phyloP scores from a whole-genome alignment of 2,888 invertebrate genomes.

The Drosophila ustulata region DNA sequence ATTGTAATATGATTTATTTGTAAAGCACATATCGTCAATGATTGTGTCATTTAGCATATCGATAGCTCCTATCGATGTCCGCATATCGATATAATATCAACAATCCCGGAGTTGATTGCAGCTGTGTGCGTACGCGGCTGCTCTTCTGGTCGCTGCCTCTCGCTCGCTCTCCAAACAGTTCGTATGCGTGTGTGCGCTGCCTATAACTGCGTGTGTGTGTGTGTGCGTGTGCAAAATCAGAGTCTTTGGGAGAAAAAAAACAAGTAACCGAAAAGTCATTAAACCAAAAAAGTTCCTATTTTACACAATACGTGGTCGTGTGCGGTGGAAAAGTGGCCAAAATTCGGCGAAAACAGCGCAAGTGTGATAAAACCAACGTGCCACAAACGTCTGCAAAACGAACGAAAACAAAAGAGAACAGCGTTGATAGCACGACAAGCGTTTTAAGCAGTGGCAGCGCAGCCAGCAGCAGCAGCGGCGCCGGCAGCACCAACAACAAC shows the following conservation, averaged over 20 bases:
- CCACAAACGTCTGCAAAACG: slow-evolving; percentile 69
- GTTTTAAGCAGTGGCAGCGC: slow-evolving; percentile 58
- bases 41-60: slow-evolving; percentile 11
- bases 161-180: slow-evolving; percentile 25
- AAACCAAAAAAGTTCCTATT: slow-evolving; percentile 59
- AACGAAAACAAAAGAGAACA: slow-evolving; percentile 75
- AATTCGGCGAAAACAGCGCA: slow-evolving; percentile 81
- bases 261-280: slow-evolving; percentile 45
- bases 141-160: slow-evolving; percentile 42
- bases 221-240: slow-evolving; percentile 63
- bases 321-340: slow-evolving; percentile 73
- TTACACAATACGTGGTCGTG: slow-evolving; percentile 55
- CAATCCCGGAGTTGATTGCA: slow-evolving; percentile 49
- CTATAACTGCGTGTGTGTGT: slow-evolving; percentile 13
- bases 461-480: slow-evolving; percentile 55
- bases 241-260: slow-evolving; percentile 43
- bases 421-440: slow-evolving; percentile 72
- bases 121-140: slow-evolving; percentile 43
- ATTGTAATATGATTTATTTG: not conserved
- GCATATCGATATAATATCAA: slow-evolving; percentile 56
- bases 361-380: slow-evolving; percentile 74
- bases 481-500: slow-evolving; percentile 40
- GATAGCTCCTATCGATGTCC: slow-evolving; percentile 9
- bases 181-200: slow-evolving; percentile 40
- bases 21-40: too few relatives aligned